Percentiles rank a stretch among this genome's conserved stretches.
These are phyloP conservation scores for Picathartes gymnocephalus DNA, from an alignment of 2,113 vertebrate species.

Conservation along the genomic window DNA sequence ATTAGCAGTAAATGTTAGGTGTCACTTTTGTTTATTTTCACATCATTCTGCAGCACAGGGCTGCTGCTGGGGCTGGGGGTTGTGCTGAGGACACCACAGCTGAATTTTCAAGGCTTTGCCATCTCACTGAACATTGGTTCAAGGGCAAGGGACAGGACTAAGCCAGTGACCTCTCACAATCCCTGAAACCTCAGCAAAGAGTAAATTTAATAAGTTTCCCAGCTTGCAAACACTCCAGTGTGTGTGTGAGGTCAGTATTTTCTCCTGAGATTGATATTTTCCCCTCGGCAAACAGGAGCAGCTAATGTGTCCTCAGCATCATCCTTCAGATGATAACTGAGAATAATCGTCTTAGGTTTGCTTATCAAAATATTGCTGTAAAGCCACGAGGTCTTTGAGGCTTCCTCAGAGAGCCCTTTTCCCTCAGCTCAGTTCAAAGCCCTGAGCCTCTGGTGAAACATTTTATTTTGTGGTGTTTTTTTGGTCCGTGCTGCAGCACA, in stretches of 20 bases:
- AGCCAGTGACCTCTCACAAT: background rate
- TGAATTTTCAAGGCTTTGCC: background rate
- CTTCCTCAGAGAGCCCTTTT: background rate
- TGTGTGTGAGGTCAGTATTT: background rate
- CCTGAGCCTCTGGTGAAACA: background rate
- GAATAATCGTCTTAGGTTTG: background rate
- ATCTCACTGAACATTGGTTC: background rate
- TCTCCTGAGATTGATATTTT: background rate
- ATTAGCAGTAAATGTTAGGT: background rate
- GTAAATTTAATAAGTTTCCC: background rate
- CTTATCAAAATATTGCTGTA: background rate
- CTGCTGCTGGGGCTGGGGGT: background rate
- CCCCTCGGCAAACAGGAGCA: background rate
- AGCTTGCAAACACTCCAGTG: background rate
- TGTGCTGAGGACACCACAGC: background rate
- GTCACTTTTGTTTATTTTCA: background rate
- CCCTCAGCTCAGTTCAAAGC: background rate
- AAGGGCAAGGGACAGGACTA: background rate
- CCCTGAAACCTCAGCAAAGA: background rate
- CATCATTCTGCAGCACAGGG: accelerated
- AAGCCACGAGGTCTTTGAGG: background rate
- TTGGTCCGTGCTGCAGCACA: background rate
- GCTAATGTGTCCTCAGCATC: background rate
- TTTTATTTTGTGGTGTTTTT: background rate
- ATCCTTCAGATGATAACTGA: background rate